Percentiles rank a stretch among this genome's conserved stretches.
Conservation (phyloP, 2,113 vertebrate species). For the Sander lucioperca region DNA sequence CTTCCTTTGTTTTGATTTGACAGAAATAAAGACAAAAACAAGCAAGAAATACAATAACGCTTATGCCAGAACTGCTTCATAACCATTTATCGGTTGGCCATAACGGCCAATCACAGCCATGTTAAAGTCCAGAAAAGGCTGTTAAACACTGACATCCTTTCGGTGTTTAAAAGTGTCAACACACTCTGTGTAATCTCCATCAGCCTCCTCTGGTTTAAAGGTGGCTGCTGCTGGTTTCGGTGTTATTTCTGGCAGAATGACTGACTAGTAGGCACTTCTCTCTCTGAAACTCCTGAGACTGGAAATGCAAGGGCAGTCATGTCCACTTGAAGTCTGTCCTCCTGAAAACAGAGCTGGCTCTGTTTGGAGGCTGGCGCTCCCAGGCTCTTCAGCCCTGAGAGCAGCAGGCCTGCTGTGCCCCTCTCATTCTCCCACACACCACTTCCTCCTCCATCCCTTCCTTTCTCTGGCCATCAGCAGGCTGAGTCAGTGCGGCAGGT, state of each 20-base stretch:
- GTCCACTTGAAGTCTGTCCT: conserved; percentile 63
- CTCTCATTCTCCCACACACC: conserved; percentile 53
- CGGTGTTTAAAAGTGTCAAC: conserved; percentile 51
- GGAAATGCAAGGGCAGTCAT: conserved; percentile 53
- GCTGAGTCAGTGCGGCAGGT: conserved; percentile 63
- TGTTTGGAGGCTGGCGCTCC: conserved; percentile 65
- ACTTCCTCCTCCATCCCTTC: conserved; percentile 56
- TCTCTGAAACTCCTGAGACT: conserved; percentile 58
- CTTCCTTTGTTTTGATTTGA: conserved; percentile 17
- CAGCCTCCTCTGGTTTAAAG: conserved; percentile 56
- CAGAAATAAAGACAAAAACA: conserved; percentile 3
- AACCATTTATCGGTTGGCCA: not conserved
- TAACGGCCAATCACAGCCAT: conserved; percentile 8
- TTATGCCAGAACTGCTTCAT: not conserved
- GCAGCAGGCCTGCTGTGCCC: conserved; percentile 69
- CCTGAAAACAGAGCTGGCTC: conserved; percentile 63
- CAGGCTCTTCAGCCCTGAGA: conserved; percentile 68
- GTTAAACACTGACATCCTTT: conserved; percentile 63
- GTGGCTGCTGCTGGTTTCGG: conserved; percentile 35
- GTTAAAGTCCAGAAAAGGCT: conserved; percentile 34
- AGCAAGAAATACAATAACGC: conserved; percentile 5
- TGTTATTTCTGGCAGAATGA: conserved; percentile 73
- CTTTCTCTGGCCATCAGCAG: conserved; percentile 43
- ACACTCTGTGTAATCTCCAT: conserved; percentile 52
- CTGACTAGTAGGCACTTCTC: conserved; percentile 61